Evolutionary conservation across 2,888 invertebrate species (phyloP).

Genomic region (Hyalella azteca): DNA sequence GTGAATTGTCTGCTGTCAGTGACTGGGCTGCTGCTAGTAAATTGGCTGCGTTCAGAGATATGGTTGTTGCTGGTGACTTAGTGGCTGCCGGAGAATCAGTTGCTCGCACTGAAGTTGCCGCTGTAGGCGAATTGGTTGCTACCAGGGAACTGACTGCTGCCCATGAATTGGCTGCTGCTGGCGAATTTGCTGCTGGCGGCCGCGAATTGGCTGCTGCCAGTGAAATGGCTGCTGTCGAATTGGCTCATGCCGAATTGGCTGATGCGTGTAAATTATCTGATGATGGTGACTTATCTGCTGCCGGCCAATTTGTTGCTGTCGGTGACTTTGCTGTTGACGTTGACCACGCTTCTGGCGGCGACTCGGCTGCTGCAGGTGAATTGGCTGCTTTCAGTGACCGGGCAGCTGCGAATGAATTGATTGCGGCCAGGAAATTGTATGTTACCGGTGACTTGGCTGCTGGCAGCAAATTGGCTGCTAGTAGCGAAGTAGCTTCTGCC

Average conservation of each 20-base stretch:
- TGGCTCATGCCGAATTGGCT: too few species aligned
- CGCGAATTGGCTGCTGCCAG: neutral
- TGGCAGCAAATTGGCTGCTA: neutral
- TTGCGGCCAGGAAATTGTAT: neutral
- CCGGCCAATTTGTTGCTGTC: neutral
- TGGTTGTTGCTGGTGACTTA: too few species aligned
- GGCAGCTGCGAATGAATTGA: neutral
- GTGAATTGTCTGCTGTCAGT: too few species aligned
- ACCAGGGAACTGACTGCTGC: too few species aligned
- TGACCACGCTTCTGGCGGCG: neutral
- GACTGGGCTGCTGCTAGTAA: too few species aligned
- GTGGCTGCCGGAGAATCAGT: too few species aligned
- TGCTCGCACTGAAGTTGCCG: too few species aligned
- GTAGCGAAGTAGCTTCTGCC: neutral
- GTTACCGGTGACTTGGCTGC: neutral
- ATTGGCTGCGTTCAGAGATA: too few species aligned
- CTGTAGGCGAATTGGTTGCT: too few species aligned
- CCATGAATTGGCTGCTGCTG: neutral
- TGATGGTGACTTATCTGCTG: neutral
- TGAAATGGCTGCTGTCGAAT: too few species aligned
- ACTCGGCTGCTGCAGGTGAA: neutral
- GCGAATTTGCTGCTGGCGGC: neutral
- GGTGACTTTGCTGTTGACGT: neutral
- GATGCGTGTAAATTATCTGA: neutral
- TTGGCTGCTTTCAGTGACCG: neutral